phyloP scores from a whole-genome alignment of 2,888 invertebrate genomes.

The Nomada flava region DNA sequence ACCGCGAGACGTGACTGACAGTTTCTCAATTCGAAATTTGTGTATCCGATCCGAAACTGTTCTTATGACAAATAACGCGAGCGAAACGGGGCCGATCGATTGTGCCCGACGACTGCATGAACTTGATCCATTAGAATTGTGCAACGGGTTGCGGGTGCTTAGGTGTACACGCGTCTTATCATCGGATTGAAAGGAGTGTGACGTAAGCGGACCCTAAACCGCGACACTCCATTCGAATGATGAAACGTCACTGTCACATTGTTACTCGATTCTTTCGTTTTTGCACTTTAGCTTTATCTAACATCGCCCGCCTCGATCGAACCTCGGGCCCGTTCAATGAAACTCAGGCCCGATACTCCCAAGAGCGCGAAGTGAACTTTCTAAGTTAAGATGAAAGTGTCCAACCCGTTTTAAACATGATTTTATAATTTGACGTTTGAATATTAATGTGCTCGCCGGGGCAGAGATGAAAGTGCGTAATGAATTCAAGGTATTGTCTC shows the following conservation, averaged over 20 bases:
- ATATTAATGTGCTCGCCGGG: neutral
- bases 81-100: constrained; percentile 52
- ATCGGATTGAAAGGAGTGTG: constrained; percentile 21
- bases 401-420: constrained; percentile 1
- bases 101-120: constrained; percentile 51
- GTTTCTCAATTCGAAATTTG: constrained; percentile 37
- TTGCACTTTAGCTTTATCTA: too few species aligned
- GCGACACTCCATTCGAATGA: neutral
- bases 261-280: neutral
- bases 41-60: constrained; percentile 37
- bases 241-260: constrained; percentile 12
- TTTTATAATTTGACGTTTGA: neutral
- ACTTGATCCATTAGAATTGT: constrained; percentile 67
- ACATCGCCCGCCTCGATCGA: neutral
- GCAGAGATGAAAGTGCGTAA: constrained; percentile 15
- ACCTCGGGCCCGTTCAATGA: neutral
- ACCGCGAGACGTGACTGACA: constrained; percentile 26
- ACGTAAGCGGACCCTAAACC: constrained; percentile 20
- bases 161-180: constrained; percentile 55
- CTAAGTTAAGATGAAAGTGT: constrained; percentile 1
- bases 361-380: neutral
- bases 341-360: neutral
- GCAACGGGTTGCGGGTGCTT: constrained; percentile 51
- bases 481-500: constrained; percentile 23
- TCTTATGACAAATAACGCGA: constrained; percentile 13